Percentiles rank a stretch among this genome's conserved stretches.
Evolutionary conservation across 64 coral and sea anemone species (phyloP).

Genomic region (Dendronephthya gigantea): DNA sequence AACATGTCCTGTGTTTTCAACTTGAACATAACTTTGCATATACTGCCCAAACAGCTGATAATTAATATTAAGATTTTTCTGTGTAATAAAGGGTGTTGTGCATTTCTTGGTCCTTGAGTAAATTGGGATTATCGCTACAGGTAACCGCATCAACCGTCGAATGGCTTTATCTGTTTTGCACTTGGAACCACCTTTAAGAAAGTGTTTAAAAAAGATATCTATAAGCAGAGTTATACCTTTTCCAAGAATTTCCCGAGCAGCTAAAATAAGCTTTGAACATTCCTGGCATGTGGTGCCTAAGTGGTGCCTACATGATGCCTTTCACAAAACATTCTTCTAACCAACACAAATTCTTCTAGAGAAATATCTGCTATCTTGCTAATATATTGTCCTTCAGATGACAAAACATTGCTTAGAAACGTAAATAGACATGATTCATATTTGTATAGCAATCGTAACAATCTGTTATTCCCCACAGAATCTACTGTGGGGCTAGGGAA

Average conservation of each 20-base stretch:
- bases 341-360: slow-evolving; percentile 35
- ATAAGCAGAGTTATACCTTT: slow-evolving; percentile 17
- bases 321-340: no score
- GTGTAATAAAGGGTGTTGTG: slow-evolving; percentile 18
- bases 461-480: slow-evolving; percentile 29
- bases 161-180: slow-evolving; percentile 47
- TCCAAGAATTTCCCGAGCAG: slow-evolving; percentile 33
- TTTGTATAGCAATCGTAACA: neutral
- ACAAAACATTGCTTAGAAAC: slow-evolving; percentile 21
- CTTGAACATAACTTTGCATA: neutral
- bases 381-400: slow-evolving; percentile 20
- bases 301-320: slow-evolving; percentile 27
- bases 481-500: slow-evolving; percentile 14
- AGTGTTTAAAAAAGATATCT: neutral
- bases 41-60: neutral
- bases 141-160: slow-evolving; percentile 30
- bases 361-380: slow-evolving; percentile 35
- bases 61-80: slow-evolving; percentile 1
- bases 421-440: slow-evolving; percentile 15
- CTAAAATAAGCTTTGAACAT: slow-evolving; percentile 31
- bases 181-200: slow-evolving; percentile 20
- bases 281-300: slow-evolving; percentile 12
- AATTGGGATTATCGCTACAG: slow-evolving; percentile 14
- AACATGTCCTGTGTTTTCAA: neutral
- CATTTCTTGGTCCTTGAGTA: neutral